Base-by-base conservation (phyloP, 2,888 invertebrate species). In the Rapana venosa region DNA sequence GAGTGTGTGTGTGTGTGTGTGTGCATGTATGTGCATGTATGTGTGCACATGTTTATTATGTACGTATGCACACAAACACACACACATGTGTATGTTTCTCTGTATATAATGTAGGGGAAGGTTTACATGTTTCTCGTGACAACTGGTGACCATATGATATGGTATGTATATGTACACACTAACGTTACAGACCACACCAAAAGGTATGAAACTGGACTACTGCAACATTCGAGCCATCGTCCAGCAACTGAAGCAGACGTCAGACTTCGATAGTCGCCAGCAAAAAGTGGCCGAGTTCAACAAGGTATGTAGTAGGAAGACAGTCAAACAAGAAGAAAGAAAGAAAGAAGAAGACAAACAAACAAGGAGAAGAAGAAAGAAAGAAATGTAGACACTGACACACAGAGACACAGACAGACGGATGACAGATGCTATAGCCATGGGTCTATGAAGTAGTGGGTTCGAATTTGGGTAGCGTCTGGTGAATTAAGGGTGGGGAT, bases 251-350 rank as follows among this genome's bases (percentile, higher is more conserved):
- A 92, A 92, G 84, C 88, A 92, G 22, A 93, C 94, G 0, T 94
- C 95, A 26, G 93, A 94, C 4, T 94, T 95, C 83, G 92, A 90
- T 17, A 90, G 91, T 8, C 94, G 96, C 47, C 92, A 94, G 86
- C 87, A 91, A 17, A 92, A 92, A 5, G 90, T 94, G 20, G 47
- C 89, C 20, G 74, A 90, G 11, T 95, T 94, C 90, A 95, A 95
- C 90, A 90, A 92, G 93, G 95, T 95, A 92, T 11, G 35, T 32
- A 26, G 61, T 15, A 13, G 58, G 58, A 77, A 77, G 26, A n/a
- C 77, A 74, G 26, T 74, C 74, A 77, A 20, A 77, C n/a, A 47
- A 47, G 47, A 8, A 47, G 47, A 47, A 47, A 47, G n/a, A n/a
- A n/a, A n/a, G n/a, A n/a, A 47, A 47, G 47, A 47, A 47, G 47